These are phyloP conservation scores for Panagrolaimus sp. DNA, from an alignment of 1,140 invertebrate species.

Conservation along the genomic window DNA sequence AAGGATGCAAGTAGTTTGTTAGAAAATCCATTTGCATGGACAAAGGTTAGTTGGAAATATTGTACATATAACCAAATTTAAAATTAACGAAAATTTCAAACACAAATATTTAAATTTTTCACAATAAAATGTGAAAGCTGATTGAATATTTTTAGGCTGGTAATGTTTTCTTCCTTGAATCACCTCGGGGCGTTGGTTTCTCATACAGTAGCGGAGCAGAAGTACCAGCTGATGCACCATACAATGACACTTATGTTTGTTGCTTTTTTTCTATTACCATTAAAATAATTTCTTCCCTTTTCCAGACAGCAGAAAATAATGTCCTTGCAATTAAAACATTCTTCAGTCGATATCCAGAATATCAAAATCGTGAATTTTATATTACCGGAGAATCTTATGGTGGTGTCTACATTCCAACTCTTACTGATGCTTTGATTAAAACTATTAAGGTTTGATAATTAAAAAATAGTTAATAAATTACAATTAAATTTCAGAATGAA, in stretches of 20 bases:
- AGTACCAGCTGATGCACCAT: too few species aligned
- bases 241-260: conserved; percentile 59
- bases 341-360: conserved; percentile 63
- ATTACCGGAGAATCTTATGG: conserved; percentile 62
- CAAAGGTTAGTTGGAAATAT: conserved; percentile 55
- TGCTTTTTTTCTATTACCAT: not conserved
- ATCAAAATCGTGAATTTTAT: conserved; percentile 59
- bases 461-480: too few species aligned
- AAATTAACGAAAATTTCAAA: too few species aligned
- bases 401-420: conserved; percentile 61
- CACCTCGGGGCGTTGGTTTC: conserved; percentile 64
- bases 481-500: not conserved
- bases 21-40: conserved; percentile 62
- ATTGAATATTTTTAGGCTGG: conserved; percentile 59
- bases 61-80: too few species aligned
- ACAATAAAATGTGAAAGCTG: not conserved
- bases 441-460: conserved; percentile 19
- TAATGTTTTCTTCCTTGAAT: conserved; percentile 68
- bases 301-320: conserved; percentile 59
- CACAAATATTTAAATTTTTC: too few species aligned
- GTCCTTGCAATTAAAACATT: conserved; percentile 61
- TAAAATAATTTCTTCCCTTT: too few species aligned
- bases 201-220: conserved; percentile 59
- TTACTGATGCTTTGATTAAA: conserved; percentile 59
- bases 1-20: conserved; percentile 57